Evolutionary conservation across 2,113 vertebrate species (phyloP), one percentile per base, ranked within the genome.

Genomic region (Tyto alba): DNA sequence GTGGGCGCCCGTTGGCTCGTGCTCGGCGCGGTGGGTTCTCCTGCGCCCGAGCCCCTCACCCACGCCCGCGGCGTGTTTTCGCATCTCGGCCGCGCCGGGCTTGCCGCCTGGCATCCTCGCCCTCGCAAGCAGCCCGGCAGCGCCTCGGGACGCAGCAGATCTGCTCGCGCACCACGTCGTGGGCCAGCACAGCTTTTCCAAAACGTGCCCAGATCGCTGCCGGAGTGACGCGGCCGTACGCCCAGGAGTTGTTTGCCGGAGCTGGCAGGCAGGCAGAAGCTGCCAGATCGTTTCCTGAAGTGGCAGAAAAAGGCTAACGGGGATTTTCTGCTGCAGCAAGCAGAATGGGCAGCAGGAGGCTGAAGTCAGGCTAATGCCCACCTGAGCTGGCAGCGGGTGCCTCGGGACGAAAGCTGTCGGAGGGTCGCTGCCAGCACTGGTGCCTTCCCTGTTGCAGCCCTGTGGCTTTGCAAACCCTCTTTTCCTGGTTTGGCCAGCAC

Each of bases 11-110:
- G 1, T 10, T 23, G n/a, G 63, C 47, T 68, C 20, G 2, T 5
- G 32, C 15, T 30, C 36, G 4, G 11, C 22, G 12, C 67, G n/a
- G 40, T 16, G 3, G 47, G 23, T 7, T 63, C 12, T 7, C 27
- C 52, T 10, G 75, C 48, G 5, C 52, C 43, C 5, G 0, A 10
- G 16, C 13, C 9, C 41, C 6, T 32, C 10, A 6, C 13, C 55
- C 26, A 1, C 2, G 36, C 41, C 1, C 6, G 13, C 4, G 5
- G 7, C 2, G n/a, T n/a, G n/a, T n/a, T n/a, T n/a, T n/a, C n/a
- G 7, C 10, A 2, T 40, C 30, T 26, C 0, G 4, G 57, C 22
- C 15, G n/a, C 2, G 4, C 72, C 36, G 5, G 56, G 27, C 41
- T 45, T 8, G 43, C 27, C 3, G 2, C 48, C 56, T 3, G 26